Percentiles rank a stretch among this genome's conserved stretches.
Evolutionary conservation across 2,113 vertebrate species (phyloP).

Genomic region (Oriolus oriolus): DNA sequence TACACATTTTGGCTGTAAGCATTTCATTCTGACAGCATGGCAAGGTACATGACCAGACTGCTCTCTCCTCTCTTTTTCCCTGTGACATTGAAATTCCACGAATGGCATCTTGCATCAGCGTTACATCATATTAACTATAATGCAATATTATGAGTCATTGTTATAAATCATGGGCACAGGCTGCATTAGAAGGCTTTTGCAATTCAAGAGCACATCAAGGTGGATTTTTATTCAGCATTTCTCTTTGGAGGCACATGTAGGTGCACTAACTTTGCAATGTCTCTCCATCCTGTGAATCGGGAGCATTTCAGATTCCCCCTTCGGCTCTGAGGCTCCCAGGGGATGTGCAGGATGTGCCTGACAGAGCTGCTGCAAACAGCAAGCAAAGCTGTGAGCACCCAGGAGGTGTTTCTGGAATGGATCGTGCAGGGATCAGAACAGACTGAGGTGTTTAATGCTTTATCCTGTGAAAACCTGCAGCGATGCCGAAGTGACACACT

Average conservation of each 20-base stretch:
- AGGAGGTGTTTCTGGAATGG: not conserved
- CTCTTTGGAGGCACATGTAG: slow-evolving; percentile 9
- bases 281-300: not conserved
- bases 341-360: not conserved
- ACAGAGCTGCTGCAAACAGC: not conserved
- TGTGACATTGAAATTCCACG: slow-evolving; percentile 67
- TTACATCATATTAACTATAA: slow-evolving; percentile 70
- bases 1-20: not conserved
- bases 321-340: not conserved
- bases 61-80: slow-evolving; percentile 12
- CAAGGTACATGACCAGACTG: slow-evolving; percentile 6
- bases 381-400: not conserved
- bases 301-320: not conserved
- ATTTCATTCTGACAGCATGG: not conserved
- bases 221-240: slow-evolving; percentile 43
- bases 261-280: not conserved
- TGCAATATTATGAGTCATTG: slow-evolving; percentile 69
- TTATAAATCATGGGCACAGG: slow-evolving; percentile 62
- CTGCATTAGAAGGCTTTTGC: slow-evolving; percentile 56
- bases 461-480: not conserved
- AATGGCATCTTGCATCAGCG: slow-evolving; percentile 69
- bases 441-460: not conserved
- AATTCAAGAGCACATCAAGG: slow-evolving; percentile 68
- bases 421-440: not conserved
- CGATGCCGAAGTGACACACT: not conserved